These are phyloP conservation scores for Merluccius polli DNA, from an alignment of 2,797 vertebrate genomes.

Conservation along the genomic window DNA sequence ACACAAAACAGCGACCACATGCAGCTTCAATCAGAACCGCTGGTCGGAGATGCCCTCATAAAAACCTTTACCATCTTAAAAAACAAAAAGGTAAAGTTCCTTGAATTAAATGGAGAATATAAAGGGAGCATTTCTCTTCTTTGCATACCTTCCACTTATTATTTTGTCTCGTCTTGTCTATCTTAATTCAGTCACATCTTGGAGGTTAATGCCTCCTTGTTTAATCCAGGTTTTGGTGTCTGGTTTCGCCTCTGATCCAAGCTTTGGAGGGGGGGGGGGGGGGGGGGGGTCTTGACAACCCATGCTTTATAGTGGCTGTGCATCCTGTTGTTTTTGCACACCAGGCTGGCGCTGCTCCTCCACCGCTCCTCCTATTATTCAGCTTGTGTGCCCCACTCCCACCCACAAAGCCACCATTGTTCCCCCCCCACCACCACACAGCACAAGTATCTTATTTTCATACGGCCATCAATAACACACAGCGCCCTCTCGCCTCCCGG, in stretches of 20 bases:
- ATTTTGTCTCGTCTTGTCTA: background rate
- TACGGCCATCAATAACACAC: background rate
- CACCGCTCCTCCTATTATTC: background rate
- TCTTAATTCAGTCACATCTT: background rate
- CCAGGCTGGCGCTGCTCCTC: background rate
- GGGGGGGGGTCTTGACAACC: background rate
- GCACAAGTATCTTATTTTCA: background rate
- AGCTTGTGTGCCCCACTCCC: background rate
- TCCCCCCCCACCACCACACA: background rate
- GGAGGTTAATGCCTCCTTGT: background rate
- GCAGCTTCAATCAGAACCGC: too few relatives aligned
- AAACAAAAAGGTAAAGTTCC: too few relatives aligned
- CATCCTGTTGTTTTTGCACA: constrained; percentile 2
- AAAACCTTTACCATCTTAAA: too few relatives aligned
- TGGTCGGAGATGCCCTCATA: too few relatives aligned
- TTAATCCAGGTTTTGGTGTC: background rate
- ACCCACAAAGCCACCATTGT: background rate
- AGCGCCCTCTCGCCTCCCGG: background rate
- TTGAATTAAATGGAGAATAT: background rate
- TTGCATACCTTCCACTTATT: background rate
- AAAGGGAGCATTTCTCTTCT: background rate
- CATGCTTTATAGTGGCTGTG: constrained; percentile 1
- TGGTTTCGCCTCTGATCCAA: background rate
- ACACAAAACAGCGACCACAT: too few relatives aligned
- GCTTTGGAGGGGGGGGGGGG: background rate